Percentiles rank a stretch among this genome's conserved stretches.
Conservation (phyloP, 2,888 invertebrate genomes). For the Habroteleia sp. region DNA sequence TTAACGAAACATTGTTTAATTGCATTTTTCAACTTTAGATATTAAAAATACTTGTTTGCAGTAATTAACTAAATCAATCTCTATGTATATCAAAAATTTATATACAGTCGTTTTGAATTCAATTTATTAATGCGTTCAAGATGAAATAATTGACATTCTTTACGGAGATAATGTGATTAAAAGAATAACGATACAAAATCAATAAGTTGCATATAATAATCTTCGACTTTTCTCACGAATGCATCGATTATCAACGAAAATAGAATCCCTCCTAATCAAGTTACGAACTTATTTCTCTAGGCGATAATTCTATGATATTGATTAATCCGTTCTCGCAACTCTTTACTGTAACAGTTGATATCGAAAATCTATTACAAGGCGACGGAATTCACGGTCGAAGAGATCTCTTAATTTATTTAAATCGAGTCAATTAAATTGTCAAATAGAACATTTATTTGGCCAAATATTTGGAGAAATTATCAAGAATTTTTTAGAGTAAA, state of each 20-base stretch:
- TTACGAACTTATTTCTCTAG: slow-evolving; percentile 20
- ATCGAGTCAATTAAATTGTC: slow-evolving; percentile 20
- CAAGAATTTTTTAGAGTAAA: neutral
- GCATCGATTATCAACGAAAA: slow-evolving; percentile 30
- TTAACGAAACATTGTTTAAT: no score
- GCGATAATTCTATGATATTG: slow-evolving; percentile 32
- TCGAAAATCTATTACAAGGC: slow-evolving; percentile 43
- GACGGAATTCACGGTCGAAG: slow-evolving; percentile 33
- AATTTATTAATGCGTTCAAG: no score
- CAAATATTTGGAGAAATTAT: slow-evolving; percentile 23
- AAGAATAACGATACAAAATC: slow-evolving; percentile 3
- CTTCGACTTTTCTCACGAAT: slow-evolving; percentile 3
- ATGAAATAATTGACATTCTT: slow-evolving; percentile 1
- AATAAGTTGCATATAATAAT: slow-evolving; percentile 5
- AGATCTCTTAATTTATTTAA: slow-evolving; percentile 41
- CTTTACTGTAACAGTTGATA: slow-evolving; percentile 46
- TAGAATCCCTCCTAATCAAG: slow-evolving; percentile 30
- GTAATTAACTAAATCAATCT: no score
- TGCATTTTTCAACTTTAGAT: no score
- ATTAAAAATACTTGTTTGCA: no score
- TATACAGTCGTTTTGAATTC: no score
- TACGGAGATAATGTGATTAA: neutral
- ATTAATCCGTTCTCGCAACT: slow-evolving; percentile 38
- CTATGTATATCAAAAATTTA: no score
- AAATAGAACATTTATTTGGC: slow-evolving; percentile 11